Evolutionary conservation across 2,113 vertebrate genomes (phyloP).

Genomic region (Siphamia tubifer): DNA sequence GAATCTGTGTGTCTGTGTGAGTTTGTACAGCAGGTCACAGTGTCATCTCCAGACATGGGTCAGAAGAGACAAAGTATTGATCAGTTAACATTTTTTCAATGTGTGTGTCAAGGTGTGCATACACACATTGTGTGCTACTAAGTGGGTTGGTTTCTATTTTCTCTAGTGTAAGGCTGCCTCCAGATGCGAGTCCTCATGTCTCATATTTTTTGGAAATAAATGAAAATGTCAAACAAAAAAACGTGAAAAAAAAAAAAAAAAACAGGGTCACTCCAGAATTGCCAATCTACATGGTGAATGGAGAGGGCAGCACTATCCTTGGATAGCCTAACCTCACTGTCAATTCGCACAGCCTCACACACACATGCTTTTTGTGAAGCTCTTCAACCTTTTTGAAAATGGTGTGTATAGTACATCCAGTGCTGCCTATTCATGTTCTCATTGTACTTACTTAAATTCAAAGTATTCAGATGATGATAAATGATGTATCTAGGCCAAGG

Average conservation of each 20-base stretch:
- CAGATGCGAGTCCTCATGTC: background rate
- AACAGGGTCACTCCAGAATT: constrained; percentile 83
- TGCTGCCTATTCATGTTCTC: constrained; percentile 51
- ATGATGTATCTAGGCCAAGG: constrained; percentile 72
- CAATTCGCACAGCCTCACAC: background rate
- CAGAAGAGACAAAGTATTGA: constrained; percentile 92
- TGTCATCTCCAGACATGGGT: constrained; percentile 76
- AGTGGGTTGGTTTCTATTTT: background rate
- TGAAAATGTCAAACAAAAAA: constrained; percentile 91
- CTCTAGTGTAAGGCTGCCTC: background rate
- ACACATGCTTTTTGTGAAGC: constrained; percentile 6
- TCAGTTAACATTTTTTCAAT: constrained; percentile 93
- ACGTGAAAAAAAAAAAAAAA: constrained; percentile 87
- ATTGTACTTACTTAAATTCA: constrained; percentile 54
- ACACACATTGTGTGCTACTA: background rate
- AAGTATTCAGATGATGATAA: constrained; percentile 52
- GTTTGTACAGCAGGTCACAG: constrained; percentile 54
- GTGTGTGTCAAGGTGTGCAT: background rate
- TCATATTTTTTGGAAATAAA: constrained; percentile 81
- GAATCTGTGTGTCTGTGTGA: constrained; percentile 42
- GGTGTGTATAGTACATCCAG: constrained; percentile 2
- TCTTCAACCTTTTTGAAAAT: constrained; percentile 22
- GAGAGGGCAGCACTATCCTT: constrained; percentile 20
- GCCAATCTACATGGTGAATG: constrained; percentile 61
- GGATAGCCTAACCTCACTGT: constrained; percentile 1